A percentile compares a stretch with the other conserved stretches of the same genome.
phyloP scores from a whole-genome alignment of 2,888 invertebrate species.

The Campopleginae sp. region DNA sequence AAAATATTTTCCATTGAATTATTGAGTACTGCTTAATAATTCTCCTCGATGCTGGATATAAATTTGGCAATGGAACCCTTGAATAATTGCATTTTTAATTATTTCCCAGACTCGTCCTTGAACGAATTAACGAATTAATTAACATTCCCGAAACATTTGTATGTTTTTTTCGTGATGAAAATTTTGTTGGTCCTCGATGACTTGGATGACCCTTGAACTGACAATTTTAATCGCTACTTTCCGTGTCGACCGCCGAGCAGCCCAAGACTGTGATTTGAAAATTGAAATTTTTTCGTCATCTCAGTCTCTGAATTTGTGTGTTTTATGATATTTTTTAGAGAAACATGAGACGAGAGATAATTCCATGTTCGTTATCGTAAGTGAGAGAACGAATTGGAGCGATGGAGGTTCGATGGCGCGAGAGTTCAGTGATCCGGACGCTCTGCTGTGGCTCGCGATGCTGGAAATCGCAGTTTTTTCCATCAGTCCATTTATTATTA shows the following conservation, averaged over 20 bases:
- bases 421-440: conserved; percentile 65
- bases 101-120: neutral
- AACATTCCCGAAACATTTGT: neutral
- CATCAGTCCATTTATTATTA: conserved; percentile 21
- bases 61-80: no score
- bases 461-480: conserved; percentile 28
- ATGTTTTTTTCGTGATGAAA: neutral
- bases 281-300: neutral
- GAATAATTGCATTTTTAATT: neutral
- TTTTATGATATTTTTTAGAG: neutral
- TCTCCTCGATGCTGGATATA: no score
- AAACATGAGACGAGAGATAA: neutral
- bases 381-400: conserved; percentile 52
- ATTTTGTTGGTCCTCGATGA: neutral
- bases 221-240: neutral
- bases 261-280: neutral
- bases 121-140: neutral
- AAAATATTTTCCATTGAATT: neutral
- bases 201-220: neutral
- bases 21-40: no score
- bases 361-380: neutral
- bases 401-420: conserved; percentile 46
- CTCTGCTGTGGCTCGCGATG: conserved; percentile 57
- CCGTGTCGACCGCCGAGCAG: neutral
- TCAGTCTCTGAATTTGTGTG: neutral